Base-by-base conservation (phyloP, 1,140 invertebrate species). In the Carcinoscorpius rotundicauda region DNA sequence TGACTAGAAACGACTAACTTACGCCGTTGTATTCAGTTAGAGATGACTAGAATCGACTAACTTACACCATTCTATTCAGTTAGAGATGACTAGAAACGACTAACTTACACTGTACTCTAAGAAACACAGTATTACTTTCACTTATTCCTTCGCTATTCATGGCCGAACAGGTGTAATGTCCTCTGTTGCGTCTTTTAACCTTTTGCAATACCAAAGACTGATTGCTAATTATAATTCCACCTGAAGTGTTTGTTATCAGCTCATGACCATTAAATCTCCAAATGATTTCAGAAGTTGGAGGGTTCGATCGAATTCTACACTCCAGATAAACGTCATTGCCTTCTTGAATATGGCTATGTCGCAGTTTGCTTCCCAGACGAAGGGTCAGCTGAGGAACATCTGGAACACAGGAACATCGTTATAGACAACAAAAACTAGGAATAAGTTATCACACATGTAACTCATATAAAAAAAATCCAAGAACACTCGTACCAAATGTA, bases 281-380 rank as follows among this genome's bases (percentile, higher is more conserved):
- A 64, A 85, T 82, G 62, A 91, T 82, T 72, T 87, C 85, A 75
- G 87, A 86, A 11, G 83, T 83, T 55, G 49, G 53, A 29, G 71
- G 71, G 68, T 72, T 72, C 8, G 71, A 65, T 53, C 71, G 69
- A 29, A 72, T 62, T n/a, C 62, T 10, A 77, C 89, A 92, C 77
- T 92, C 89, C 71, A 93, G 87, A 76, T 91, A 92, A 60, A 93
- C 89, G 77, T 92, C 89, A 59, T 87, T 86, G 4, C 88, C 88
- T 71, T 80, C 79, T 69, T 79, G 78, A 59, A 80, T 92, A 78
- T 91, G 88, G 68, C 87, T 84, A n/a, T 87, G 85, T 71, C 89
- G 87, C 65, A 93, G 77, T 6, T 87, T 91, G 72, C 85, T 89
- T 67, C 91, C 91, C 67, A 93, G 78, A 70, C 84, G 82, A 63